A percentile compares a stretch with the other conserved stretches of the same genome.
Evolutionary conservation across 2,888 invertebrate species (phyloP).

Genomic region (Netelia virgata): DNA sequence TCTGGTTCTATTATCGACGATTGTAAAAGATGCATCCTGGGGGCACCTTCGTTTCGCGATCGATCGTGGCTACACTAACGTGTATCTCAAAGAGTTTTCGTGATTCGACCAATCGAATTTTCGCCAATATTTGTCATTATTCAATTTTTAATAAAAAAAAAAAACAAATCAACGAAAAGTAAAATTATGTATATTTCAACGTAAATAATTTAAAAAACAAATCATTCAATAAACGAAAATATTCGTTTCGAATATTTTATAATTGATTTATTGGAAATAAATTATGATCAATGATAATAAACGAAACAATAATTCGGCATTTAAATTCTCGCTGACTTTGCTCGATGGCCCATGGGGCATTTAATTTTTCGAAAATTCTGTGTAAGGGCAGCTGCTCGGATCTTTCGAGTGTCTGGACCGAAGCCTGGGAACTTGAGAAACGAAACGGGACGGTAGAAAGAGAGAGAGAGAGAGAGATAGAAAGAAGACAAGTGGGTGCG

Average conservation of each 20-base stretch:
- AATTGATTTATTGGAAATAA: too few species aligned
- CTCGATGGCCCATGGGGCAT: not conserved
- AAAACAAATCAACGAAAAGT: not conserved
- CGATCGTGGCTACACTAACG: constrained; percentile 31
- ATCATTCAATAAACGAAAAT: not conserved
- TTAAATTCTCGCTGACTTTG: too few species aligned
- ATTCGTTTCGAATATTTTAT: not conserved
- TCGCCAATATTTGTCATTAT: not conserved
- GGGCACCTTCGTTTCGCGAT: constrained; percentile 34
- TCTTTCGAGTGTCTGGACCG: constrained; percentile 5
- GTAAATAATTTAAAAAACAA: not conserved
- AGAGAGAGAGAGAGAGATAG: constrained; percentile 20
- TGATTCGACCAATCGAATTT: not conserved
- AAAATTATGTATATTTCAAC: not conserved
- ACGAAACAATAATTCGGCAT: too few species aligned
- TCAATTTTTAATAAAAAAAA: not conserved
- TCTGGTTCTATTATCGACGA: constrained; percentile 72
- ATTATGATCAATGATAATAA: too few species aligned
- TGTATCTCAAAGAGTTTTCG: not conserved
- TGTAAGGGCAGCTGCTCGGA: constrained; percentile 19
- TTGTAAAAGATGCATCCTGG: constrained; percentile 74
- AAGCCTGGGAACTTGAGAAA: constrained; percentile 52
- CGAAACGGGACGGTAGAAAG: constrained; percentile 28
- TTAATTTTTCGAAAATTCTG: not conserved
- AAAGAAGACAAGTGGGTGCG: not conserved